Evolutionary conservation across 1,140 invertebrate species (phyloP).

Genomic region (Temnothorax nylanderi): DNA sequence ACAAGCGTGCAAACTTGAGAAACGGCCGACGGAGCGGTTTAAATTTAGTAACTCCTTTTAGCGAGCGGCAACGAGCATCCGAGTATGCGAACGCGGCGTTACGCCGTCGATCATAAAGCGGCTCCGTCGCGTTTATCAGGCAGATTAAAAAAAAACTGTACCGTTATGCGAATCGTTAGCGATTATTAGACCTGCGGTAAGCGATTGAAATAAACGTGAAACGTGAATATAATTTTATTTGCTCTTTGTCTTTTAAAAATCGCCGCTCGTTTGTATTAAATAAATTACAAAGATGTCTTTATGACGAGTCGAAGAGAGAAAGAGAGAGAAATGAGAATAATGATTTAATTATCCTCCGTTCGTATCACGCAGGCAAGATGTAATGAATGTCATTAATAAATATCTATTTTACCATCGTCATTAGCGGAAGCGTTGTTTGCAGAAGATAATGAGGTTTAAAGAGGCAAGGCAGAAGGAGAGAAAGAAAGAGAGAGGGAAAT

Average conservation of each 20-base stretch:
- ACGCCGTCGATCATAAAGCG: slow-evolving; percentile 52
- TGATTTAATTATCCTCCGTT: slow-evolving; percentile 7
- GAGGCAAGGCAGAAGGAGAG: slow-evolving; percentile 58
- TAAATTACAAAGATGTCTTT: slow-evolving; percentile 9
- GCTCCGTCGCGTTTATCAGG: slow-evolving; percentile 9
- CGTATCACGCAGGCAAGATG: background rate
- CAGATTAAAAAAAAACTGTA: slow-evolving; percentile 18
- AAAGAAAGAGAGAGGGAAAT: slow-evolving; percentile 34
- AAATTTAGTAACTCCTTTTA: slow-evolving; percentile 73
- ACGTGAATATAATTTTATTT: slow-evolving; percentile 1
- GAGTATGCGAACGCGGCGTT: slow-evolving; percentile 60
- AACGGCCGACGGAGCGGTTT: slow-evolving; percentile 69
- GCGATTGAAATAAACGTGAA: slow-evolving; percentile 5
- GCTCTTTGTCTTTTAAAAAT: background rate
- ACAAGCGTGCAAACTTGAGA: slow-evolving; percentile 71
- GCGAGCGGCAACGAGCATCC: slow-evolving; percentile 51
- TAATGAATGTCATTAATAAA: slow-evolving; percentile 49
- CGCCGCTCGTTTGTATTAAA: background rate
- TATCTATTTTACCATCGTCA: slow-evolving; percentile 39
- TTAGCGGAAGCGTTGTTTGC: slow-evolving; percentile 38
- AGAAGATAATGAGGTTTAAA: slow-evolving; percentile 62
- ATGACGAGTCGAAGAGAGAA: background rate
- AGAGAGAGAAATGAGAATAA: background rate
- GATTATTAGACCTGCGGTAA: background rate
- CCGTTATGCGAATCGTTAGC: background rate